Evolutionary conservation across 35 echinoderm and acorn worm species (phyloP), one percentile per base, ranked within the genome.

Genomic region (Anneissia japonica): DNA sequence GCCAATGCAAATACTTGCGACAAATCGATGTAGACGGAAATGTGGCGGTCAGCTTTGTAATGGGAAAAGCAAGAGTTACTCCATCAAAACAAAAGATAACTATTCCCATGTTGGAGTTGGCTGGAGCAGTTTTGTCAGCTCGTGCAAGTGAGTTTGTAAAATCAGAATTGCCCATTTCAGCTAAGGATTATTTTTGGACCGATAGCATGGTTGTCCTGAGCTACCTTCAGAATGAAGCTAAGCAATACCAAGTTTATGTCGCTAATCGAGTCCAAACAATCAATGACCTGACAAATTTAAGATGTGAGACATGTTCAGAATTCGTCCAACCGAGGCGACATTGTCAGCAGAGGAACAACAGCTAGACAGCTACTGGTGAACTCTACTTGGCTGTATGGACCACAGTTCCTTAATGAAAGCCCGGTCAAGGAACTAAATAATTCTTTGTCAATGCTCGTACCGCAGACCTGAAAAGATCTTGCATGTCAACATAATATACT

Each of bases 231-330:
- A 85, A 85, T 73, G 83, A 85, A n/a, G 16, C 83, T 37, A 73
- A 46, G 31, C 14, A 51, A 9, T 85, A 74, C 73, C 83, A 85
- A 30, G 72, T 75, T 26, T 74, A 74, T 74, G 83, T 90, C 4
- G 87, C 87, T 31, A 89, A 89, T 80, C 38, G 87, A 23, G 73
- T 75, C 23, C 46, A 85, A 75, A 46, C 76, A 28, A 74, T 85
- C 26, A 75, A 33, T 30, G 73, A 75, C 12, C 51, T 64, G 51
- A 64, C 51, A 13, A n/a, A 13, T 12, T n/a, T n/a, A n/a, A n/a
- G n/a, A 13, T 33, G 4, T 4, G 26, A 33, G 23, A 7, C 7
- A 33, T 75, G 32, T 75, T 75, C 5, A 75, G 23, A 9, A 4
- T 33, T 9, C 3, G 4, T 75, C 7, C 4, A 75, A 75, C 23